Evolutionary conservation across 1,140 invertebrate species (phyloP).

Genomic region (Drosophila ohnishii): DNA sequence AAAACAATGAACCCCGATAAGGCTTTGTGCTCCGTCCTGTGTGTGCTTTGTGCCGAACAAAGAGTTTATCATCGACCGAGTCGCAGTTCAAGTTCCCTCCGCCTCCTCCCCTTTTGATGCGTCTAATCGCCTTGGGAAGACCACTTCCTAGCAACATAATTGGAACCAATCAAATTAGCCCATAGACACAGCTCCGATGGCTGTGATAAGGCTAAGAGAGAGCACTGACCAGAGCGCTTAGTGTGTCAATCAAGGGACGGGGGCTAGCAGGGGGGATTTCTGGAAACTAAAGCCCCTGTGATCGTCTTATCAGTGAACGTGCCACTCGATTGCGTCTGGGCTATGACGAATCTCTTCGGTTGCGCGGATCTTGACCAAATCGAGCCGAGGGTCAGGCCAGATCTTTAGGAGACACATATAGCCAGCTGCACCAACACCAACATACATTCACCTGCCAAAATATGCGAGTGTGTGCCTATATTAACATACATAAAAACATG

Average conservation of each 20-base stretch:
- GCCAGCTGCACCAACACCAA: slow-evolving; percentile 5
- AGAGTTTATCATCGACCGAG: slow-evolving; percentile 40
- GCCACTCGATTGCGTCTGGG: slow-evolving; percentile 6
- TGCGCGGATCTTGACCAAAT: slow-evolving; percentile 18
- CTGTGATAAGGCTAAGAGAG: slow-evolving; percentile 22
- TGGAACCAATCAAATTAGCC: slow-evolving; percentile 38
- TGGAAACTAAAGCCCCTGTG: slow-evolving; percentile 38
- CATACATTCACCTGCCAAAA: slow-evolving; percentile 1
- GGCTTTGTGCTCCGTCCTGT: slow-evolving; percentile 15
- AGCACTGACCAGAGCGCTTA: slow-evolving; percentile 19
- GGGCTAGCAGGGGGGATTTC: neutral
- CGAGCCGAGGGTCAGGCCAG: slow-evolving; percentile 8
- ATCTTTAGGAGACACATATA: slow-evolving; percentile 8
- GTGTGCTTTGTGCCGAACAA: slow-evolving; percentile 36
- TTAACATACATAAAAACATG: slow-evolving; percentile 7
- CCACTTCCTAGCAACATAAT: slow-evolving; percentile 44
- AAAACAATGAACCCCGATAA: slow-evolving; percentile 43
- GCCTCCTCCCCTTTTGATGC: neutral
- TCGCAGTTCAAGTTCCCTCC: slow-evolving; percentile 15
- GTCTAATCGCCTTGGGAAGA: slow-evolving; percentile 2
- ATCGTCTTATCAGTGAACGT: slow-evolving; percentile 50
- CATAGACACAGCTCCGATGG: slow-evolving; percentile 24
- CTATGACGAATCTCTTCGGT: slow-evolving; percentile 24
- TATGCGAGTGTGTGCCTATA: neutral
- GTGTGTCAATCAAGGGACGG: slow-evolving; percentile 42